phyloP scores from a whole-genome alignment of 2,113 vertebrate genomes.

The Clinocottus analis region DNA sequence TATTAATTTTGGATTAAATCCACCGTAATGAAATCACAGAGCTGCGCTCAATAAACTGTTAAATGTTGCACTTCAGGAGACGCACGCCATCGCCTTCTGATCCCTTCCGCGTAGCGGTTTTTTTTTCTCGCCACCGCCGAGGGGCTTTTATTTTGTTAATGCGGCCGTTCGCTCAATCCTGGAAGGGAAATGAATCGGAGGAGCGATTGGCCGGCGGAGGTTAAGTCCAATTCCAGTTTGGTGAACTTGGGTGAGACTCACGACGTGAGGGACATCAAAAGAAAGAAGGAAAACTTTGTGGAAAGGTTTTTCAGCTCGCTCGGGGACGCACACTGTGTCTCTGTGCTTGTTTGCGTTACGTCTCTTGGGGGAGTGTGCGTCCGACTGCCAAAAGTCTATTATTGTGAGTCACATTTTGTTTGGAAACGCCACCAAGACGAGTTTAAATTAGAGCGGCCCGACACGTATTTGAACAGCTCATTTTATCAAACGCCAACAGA shows the following conservation, averaged over 20 bases:
- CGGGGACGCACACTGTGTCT: constrained; percentile 16
- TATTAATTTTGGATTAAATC: constrained; percentile 78
- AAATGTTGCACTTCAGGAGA: constrained; percentile 62
- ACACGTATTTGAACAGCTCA: constrained; percentile 49
- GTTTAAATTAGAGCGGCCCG: constrained; percentile 45
- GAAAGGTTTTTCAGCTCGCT: constrained; percentile 19
- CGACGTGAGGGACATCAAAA: not conserved
- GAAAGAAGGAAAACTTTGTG: constrained; percentile 22
- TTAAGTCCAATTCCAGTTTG: no score
- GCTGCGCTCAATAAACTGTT: constrained; percentile 67
- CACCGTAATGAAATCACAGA: constrained; percentile 65
- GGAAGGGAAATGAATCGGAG: constrained; percentile 31
- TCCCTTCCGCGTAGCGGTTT: constrained; percentile 42
- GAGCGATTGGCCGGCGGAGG: no score
- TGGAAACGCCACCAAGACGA: constrained; percentile 59
- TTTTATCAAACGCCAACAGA: constrained; percentile 36
- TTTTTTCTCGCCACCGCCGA: constrained; percentile 33
- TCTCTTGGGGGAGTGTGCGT: constrained; percentile 28
- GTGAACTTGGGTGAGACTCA: no score
- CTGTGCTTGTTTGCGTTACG: constrained; percentile 18
- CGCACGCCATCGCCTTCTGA: constrained; percentile 46
- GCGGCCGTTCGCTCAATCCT: constrained; percentile 27
- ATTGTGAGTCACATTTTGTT: constrained; percentile 47
- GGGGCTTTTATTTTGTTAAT: constrained; percentile 45
- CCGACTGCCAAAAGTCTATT: constrained; percentile 38